Conservation (phyloP, 2,888 invertebrate species). For the Masnerella sp. region DNA sequence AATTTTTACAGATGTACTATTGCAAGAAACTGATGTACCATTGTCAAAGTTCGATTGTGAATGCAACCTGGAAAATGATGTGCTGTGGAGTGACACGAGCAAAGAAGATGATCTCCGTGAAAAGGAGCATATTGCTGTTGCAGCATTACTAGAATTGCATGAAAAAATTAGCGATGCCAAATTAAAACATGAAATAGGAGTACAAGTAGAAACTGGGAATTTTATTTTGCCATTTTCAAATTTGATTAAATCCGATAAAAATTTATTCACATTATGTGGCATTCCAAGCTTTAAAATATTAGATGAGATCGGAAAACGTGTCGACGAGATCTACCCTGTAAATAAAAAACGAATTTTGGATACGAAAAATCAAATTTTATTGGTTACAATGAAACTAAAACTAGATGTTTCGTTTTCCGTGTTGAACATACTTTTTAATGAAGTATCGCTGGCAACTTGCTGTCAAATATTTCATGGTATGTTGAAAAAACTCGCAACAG, state of each 20-base stretch:
- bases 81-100: background rate
- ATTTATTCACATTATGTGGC: conserved; percentile 6
- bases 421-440: background rate
- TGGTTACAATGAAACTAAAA: background rate
- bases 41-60: background rate
- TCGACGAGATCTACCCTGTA: background rate
- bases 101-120: background rate
- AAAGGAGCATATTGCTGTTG: background rate
- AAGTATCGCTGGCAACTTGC: background rate
- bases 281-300: conserved; percentile 7
- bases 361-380: background rate
- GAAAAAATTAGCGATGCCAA: background rate
- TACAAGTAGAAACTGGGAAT: background rate
- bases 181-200: background rate
- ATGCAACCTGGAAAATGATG: background rate
- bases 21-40: background rate
- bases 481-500: background rate
- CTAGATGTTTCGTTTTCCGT: background rate
- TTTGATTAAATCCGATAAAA: conserved; percentile 5
- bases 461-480: background rate
- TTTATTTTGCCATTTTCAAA: background rate
- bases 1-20: background rate
- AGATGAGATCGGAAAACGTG: background rate
- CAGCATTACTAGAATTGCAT: background rate
- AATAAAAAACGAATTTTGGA: background rate